Conservation (phyloP, 2,113 vertebrate species). For the Aphyosemion australe region DNA sequence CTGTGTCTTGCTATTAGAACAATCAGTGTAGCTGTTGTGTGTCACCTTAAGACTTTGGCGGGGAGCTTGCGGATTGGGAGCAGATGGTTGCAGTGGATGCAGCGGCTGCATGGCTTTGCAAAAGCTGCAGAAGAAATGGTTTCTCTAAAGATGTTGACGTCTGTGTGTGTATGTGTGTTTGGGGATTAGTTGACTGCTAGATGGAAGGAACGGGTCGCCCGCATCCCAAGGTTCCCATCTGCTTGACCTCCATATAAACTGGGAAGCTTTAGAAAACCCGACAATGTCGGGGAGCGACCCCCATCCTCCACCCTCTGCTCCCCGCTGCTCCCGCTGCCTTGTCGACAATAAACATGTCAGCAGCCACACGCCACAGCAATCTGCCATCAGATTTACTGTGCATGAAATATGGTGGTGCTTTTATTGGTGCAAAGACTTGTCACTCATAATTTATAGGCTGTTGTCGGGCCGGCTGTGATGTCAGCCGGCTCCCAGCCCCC, state of each 20-base stretch:
- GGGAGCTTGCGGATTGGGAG: constrained; percentile 34
- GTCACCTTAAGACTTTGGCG: constrained; percentile 30
- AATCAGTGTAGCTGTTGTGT: constrained; percentile 11
- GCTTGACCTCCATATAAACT: constrained; percentile 70
- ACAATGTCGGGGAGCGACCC: constrained; percentile 83
- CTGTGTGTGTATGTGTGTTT: constrained; percentile 36
- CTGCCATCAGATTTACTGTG: constrained; percentile 99
- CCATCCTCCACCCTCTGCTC: constrained; percentile 73
- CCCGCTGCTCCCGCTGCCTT: constrained; percentile 84
- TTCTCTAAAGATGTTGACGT: constrained; percentile 38
- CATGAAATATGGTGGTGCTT: constrained; percentile 98
- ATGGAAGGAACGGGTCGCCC: constrained; percentile 39
- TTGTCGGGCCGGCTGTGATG: constrained; percentile 86
- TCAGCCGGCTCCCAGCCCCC: constrained; percentile 70
- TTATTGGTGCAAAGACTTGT: constrained; percentile 99
- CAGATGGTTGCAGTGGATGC: constrained; percentile 64
- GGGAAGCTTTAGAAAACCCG: constrained; percentile 65
- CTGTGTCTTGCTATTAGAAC: constrained; percentile 13
- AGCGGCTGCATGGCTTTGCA: constrained; percentile 55
- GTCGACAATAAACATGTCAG: constrained; percentile 96
- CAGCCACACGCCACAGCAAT: constrained; percentile 89
- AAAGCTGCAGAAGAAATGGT: constrained; percentile 52
- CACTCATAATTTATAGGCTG: constrained; percentile 97
- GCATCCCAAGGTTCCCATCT: constrained; percentile 69
- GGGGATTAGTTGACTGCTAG: constrained; percentile 26